Base-by-base conservation (phyloP, 2,113 vertebrate genomes). In the Pangasianodon hypophthalmus region DNA sequence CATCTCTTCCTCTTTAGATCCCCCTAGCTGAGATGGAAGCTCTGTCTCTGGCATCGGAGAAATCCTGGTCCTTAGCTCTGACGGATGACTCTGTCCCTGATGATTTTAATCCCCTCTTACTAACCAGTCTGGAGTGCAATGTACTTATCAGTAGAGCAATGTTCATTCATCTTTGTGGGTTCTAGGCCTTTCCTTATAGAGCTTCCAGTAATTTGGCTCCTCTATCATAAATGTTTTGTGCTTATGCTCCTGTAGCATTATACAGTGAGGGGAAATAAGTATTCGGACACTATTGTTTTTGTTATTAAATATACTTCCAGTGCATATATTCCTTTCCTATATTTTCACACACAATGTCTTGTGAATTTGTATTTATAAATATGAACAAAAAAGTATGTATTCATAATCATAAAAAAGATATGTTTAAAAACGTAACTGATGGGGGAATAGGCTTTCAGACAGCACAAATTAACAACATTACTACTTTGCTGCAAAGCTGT, bases 21-120 rank as follows among this genome's bases (percentile, higher is more conserved):
- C 98, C 98, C 97, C 97, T 99, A 97, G 98, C 98, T 95, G 98
- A 99, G 97, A 98, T 99, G 98, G 98, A 99, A 96, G 97, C 96
- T 97, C 95, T 99, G 95, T 99, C 98, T 98, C 96, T 99, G 98
- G 96, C 97, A 96, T 99, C 98, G 95, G 98, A 99, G 96, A 98
- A 97, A 95, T 99, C 98, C 96, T 98, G 98, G 97, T 99, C 98
- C 96, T 96, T 98, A 97, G 97, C 97, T 97, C 97, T 98, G 97
- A 97, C 94, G 95, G 98, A 99, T 95, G 98, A 98, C 97, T 98
- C 97, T 95, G 96, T 96, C 96, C 97, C 98, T 93, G 98, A 97
- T 93, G 97, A 99, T 95, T 96, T 95, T 98, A 97, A 97, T 95
- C 97, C 96, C 95, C 96, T 95, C 96, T 97, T 97, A 97, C 97